These are phyloP conservation scores for Carcharodon carcharias DNA, from an alignment of 2,797 vertebrate genomes.

Conservation along the genomic window DNA sequence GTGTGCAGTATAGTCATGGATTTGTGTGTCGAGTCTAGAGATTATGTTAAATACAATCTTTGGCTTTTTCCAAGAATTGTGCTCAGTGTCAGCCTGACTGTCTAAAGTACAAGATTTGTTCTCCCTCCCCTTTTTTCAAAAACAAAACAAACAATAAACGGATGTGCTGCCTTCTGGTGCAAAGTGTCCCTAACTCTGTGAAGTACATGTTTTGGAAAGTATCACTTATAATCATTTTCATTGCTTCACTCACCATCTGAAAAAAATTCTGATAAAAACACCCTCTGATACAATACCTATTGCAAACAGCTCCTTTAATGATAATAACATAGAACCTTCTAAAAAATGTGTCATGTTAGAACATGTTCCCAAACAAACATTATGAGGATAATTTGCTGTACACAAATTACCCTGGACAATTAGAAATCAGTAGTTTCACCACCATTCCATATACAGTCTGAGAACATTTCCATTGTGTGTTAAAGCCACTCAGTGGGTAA, in stretches of 20 bases:
- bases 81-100: background rate
- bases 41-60: background rate
- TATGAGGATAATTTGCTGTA: background rate
- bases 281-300: background rate
- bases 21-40: background rate
- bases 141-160: background rate
- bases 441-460: background rate
- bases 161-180: background rate
- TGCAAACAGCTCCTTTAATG: background rate
- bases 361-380: background rate
- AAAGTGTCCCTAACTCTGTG: background rate
- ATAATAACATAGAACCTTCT: background rate
- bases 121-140: background rate
- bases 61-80: background rate
- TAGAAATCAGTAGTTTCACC: background rate
- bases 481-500: background rate
- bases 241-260: background rate
- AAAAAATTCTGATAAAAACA: background rate
- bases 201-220: background rate
- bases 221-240: background rate
- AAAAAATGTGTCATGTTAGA: background rate
- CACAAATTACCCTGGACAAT: background rate
- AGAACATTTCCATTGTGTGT: constrained; percentile 1
- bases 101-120: background rate
- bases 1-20: background rate